Percentiles rank a stretch among this genome's conserved stretches.
Evolutionary conservation across 1,140 invertebrate genomes (phyloP).

Genomic region (Leptonema lineaticorne): DNA sequence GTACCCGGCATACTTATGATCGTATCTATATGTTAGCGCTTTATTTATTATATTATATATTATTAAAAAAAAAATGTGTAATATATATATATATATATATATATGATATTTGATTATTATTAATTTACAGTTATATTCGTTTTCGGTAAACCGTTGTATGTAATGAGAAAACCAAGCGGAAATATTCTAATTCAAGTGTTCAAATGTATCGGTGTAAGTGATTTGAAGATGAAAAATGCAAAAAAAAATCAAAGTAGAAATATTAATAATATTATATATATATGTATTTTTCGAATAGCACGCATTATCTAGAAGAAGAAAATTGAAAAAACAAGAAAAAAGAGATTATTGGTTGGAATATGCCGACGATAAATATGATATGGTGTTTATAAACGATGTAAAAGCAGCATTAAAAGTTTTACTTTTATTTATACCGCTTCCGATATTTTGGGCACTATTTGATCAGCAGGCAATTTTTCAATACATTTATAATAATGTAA

Average conservation of each 20-base stretch:
- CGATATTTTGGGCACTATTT: constrained; percentile 82
- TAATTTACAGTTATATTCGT: constrained; percentile 76
- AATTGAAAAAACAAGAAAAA: constrained; percentile 53
- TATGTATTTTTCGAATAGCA: constrained; percentile 46
- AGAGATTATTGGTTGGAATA: constrained; percentile 80
- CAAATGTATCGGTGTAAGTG: constrained; percentile 78
- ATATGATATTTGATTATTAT: too few species aligned
- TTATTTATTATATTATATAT: too few species aligned
- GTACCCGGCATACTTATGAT: constrained; percentile 87
- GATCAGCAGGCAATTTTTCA: constrained; percentile 64
- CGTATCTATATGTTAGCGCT: constrained; percentile 69
- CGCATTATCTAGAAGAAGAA: constrained; percentile 49
- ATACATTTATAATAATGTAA: not conserved
- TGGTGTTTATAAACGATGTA: constrained; percentile 66
- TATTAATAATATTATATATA: too few species aligned
- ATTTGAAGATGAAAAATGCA: not conserved
- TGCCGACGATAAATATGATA: constrained; percentile 70
- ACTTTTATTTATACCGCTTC: constrained; percentile 74
- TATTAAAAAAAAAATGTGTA: too few species aligned
- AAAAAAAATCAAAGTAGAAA: too few species aligned
- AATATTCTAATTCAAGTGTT: constrained; percentile 79
- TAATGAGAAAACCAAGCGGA: constrained; percentile 74
- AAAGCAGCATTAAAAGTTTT: constrained; percentile 68
- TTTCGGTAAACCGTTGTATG: constrained; percentile 74
- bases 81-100: too few species aligned